Evolutionary conservation across 1,140 invertebrate genomes (phyloP).

Genomic region (Brachionus asplanchnoidis): DNA sequence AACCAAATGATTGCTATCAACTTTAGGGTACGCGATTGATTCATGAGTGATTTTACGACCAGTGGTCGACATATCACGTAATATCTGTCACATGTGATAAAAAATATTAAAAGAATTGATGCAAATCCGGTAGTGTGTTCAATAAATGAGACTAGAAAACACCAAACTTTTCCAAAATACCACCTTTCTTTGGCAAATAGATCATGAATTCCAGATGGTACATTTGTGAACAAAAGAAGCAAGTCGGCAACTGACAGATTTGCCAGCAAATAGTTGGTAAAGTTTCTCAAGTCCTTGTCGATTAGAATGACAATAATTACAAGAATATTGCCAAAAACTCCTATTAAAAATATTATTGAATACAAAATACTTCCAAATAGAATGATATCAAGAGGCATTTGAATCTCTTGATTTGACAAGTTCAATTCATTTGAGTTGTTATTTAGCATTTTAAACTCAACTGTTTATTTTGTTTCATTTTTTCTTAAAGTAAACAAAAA

Average conservation of each 20-base stretch:
- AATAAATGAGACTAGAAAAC: slow-evolving; percentile 31
- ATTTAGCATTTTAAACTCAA: not conserved
- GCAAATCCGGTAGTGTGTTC: slow-evolving; percentile 28
- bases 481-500: not conserved
- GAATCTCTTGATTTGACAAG: not conserved
- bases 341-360: slow-evolving; percentile 74
- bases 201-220: slow-evolving; percentile 39
- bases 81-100: slow-evolving; percentile 36
- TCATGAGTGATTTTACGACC: slow-evolving; percentile 20
- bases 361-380: slow-evolving; percentile 62
- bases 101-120: slow-evolving; percentile 34
- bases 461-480: not conserved
- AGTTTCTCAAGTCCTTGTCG: slow-evolving; percentile 86
- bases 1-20: slow-evolving; percentile 17
- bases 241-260: slow-evolving; percentile 49
- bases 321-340: slow-evolving; percentile 80
- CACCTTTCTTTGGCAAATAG: slow-evolving; percentile 37
- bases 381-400: slow-evolving; percentile 30
- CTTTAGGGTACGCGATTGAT: not conserved
- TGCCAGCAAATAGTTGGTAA: slow-evolving; percentile 81
- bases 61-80: slow-evolving; percentile 36
- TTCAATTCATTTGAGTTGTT: not conserved
- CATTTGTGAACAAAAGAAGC: slow-evolving; percentile 44
- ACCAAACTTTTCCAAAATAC: slow-evolving; percentile 27
- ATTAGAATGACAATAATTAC: slow-evolving; percentile 83